Conservation (phyloP, 53 echinoderm and acorn worm species). For the Paracentrotus lividus region DNA sequence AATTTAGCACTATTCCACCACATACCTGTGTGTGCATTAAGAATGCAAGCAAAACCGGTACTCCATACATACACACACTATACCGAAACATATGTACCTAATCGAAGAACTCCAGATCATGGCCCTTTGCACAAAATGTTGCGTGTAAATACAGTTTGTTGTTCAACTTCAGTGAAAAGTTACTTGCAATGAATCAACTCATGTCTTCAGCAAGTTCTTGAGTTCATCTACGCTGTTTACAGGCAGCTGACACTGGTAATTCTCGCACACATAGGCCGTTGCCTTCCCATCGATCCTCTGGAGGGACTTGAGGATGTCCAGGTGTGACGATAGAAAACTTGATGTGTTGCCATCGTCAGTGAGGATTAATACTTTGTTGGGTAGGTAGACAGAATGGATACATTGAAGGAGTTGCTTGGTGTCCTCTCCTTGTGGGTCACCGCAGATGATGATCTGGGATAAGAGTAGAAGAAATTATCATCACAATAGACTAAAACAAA, state of each 20-base stretch:
- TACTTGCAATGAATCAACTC: neutral
- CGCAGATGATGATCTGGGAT: constrained; percentile 91
- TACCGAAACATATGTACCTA: too few species aligned
- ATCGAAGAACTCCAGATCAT: too few species aligned
- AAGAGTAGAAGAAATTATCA: too few species aligned
- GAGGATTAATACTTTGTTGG: constrained; percentile 93
- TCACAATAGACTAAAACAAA: too few species aligned
- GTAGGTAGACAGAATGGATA: constrained; percentile 85
- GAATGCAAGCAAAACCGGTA: too few species aligned
- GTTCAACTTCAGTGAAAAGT: neutral
- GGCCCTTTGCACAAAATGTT: too few species aligned
- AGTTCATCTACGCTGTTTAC: constrained; percentile 83
- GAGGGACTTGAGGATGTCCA: constrained; percentile 83
- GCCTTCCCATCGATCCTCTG: constrained; percentile 88
- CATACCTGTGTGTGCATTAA: too few species aligned
- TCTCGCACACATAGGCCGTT: constrained; percentile 96
- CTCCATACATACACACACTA: too few species aligned
- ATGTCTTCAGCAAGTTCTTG: constrained; percentile 52
- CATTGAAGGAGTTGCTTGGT: constrained; percentile 82
- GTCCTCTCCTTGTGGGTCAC: constrained; percentile 77
- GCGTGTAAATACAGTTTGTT: too few species aligned
- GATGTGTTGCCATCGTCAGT: constrained; percentile 68
- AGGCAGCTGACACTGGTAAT: constrained; percentile 91
- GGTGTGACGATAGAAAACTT: constrained; percentile 79
- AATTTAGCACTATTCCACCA: too few species aligned